Conservation (phyloP, 2,797 vertebrate genomes). For the Gallinago stenura region DNA sequence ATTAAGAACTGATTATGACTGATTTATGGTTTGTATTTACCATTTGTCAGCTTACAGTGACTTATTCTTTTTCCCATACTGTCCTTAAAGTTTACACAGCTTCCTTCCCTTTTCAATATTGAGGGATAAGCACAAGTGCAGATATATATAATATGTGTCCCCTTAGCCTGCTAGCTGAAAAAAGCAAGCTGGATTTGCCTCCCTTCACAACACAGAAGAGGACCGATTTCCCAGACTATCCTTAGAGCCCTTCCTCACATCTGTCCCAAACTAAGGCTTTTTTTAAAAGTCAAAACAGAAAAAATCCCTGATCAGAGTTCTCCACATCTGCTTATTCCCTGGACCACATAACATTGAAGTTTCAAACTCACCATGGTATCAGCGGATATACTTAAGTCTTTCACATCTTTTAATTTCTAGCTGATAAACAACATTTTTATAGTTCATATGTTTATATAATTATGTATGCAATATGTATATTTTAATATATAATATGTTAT, state of each 20-base stretch:
- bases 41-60: not conserved
- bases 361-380: not conserved
- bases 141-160: not conserved
- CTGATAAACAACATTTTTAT: not conserved
- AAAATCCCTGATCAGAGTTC: not conserved
- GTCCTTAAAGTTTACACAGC: not conserved
- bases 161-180: not conserved
- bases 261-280: not conserved
- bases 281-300: not conserved
- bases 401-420: not conserved
- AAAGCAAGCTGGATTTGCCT: not conserved
- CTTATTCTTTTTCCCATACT: not conserved
- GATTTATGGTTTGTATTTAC: not conserved
- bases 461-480: no score
- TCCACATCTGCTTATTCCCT: not conserved
- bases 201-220: not conserved
- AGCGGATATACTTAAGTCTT: not conserved
- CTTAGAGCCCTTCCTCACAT: not conserved
- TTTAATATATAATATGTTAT: not conserved
- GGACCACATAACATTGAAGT: not conserved
- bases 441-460: not conserved
- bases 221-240: not conserved
- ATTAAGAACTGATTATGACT: slow-evolving; percentile 8
- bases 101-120: not conserved
- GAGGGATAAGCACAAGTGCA: not conserved